Conservation (phyloP, 2,797 vertebrate genomes). For the Gambelia wislizenii region DNA sequence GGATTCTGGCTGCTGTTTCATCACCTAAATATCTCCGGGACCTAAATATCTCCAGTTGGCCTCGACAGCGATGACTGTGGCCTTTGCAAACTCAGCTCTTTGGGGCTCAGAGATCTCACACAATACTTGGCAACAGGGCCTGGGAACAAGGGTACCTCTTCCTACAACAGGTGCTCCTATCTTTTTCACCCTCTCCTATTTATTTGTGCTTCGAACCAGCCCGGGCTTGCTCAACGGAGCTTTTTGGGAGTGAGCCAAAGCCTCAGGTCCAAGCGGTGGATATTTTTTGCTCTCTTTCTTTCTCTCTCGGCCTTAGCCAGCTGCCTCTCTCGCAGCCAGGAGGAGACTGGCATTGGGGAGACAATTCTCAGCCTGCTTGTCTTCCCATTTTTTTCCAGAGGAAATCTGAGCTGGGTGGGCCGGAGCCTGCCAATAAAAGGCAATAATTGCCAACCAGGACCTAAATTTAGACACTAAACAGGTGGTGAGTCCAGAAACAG, state of each 20-base stretch:
- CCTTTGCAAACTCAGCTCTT: neutral
- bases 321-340: slow-evolving; percentile 30
- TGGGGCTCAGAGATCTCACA: neutral
- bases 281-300: slow-evolving; percentile 14
- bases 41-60: neutral
- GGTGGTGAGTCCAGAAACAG: slow-evolving; percentile 20
- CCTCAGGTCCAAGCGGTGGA: neutral
- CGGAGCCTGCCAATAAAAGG: slow-evolving; percentile 32
- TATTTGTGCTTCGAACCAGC: neutral
- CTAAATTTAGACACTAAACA: slow-evolving; percentile 40
- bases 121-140: neutral
- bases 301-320: neutral
- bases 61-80: too few species aligned
- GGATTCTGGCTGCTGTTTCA: too few species aligned
- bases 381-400: slow-evolving; percentile 40
- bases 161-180: slow-evolving; percentile 22
- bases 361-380: slow-evolving; percentile 21
- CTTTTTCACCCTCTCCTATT: neutral
- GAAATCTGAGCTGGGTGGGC: slow-evolving; percentile 32
- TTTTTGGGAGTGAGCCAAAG: slow-evolving; percentile 10
- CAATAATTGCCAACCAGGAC: slow-evolving; percentile 17
- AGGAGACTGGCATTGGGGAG: slow-evolving; percentile 5
- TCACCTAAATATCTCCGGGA: neutral
- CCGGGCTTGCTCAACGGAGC: slow-evolving; percentile 6
- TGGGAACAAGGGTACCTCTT: neutral